Conservation (phyloP, 53 echinoderm and acorn worm genomes). For the Holothuria leucospilota region DNA sequence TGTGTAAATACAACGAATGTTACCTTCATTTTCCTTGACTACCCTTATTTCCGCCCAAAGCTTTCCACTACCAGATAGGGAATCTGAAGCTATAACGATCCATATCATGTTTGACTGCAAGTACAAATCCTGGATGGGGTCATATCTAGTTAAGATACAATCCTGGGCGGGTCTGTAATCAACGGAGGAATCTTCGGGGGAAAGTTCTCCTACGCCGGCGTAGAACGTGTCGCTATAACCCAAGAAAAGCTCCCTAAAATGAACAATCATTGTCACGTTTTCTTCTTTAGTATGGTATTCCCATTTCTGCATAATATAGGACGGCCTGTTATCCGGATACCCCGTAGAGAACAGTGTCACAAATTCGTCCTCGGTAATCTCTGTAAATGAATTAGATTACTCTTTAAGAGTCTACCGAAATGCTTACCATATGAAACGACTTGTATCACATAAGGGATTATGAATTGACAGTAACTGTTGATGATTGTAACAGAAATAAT, state of each 20-base stretch:
- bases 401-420: too few species aligned
- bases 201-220: background rate
- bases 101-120: conserved; percentile 8
- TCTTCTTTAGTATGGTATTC: background rate
- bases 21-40: background rate
- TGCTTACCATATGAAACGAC: too few species aligned
- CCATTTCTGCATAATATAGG: background rate
- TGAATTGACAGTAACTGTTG: too few species aligned
- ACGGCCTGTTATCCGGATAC: background rate
- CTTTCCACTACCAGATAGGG: background rate
- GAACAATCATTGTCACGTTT: background rate
- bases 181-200: conserved; percentile 9
- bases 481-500: too few species aligned
- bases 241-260: conserved; percentile 7
- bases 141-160: background rate
- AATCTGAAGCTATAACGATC: background rate
- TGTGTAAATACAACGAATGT: background rate
- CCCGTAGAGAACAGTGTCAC: background rate
- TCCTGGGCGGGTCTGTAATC: conserved; percentile 14
- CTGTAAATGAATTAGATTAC: too few species aligned
- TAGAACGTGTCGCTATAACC: background rate
- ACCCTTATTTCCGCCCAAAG: conserved; percentile 14
- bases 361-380: background rate
- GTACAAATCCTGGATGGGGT: conserved; percentile 10
- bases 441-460: too few species aligned